Base-by-base conservation (phyloP, 2,888 invertebrate genomes). In the Seira musarum region DNA sequence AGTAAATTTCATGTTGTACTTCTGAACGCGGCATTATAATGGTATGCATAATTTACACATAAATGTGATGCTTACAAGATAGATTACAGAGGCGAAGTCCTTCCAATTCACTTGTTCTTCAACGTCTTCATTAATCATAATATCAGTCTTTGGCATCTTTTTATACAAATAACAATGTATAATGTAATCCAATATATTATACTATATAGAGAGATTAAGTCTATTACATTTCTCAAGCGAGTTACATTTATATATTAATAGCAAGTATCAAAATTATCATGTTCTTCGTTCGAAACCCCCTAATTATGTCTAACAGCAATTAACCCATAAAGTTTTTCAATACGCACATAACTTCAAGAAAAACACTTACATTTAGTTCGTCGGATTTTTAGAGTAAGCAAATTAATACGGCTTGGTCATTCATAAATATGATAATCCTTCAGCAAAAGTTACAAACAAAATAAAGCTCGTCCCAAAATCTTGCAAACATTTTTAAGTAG, bases 101-200 rank as follows among this genome's bases (percentile, higher is more conserved):
- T 40, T 40, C 40, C 40, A 40, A 40, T 40, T 40, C 40, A 8
- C 40, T 40, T 5, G 40, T 40, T 40, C 6, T 8, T 40, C 40
- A 40, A 40, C 6, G 5, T 40, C 40, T 63, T 63, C 63, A 63
- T 63, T 63, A 63, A 63, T 63, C 63, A 63, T 70, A 53, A 61
- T 80, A 80, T 80, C 80, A 80, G 80, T 80, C 80, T 80, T 80
- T 80, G 80, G 80, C 80, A 80, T 75, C 75, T 80, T 80, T 80
- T 80, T 80, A 77, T 80, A 82, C 80, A 82, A 76, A 70, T 75
- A 71, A 75, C 67, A 75, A 67, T 68, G 22, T 61, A 78, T 60
- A 63, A 64, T 65, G 53, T 73, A 73, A 73, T 64, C 73, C 46
- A 65, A n/a, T 40, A 40, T 40, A 40, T 40, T 40, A 40, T n/a